Evolutionary conservation across 2,113 vertebrate species (phyloP), one percentile per base, ranked within the genome.

Genomic region (Terrapene triunguis): DNA sequence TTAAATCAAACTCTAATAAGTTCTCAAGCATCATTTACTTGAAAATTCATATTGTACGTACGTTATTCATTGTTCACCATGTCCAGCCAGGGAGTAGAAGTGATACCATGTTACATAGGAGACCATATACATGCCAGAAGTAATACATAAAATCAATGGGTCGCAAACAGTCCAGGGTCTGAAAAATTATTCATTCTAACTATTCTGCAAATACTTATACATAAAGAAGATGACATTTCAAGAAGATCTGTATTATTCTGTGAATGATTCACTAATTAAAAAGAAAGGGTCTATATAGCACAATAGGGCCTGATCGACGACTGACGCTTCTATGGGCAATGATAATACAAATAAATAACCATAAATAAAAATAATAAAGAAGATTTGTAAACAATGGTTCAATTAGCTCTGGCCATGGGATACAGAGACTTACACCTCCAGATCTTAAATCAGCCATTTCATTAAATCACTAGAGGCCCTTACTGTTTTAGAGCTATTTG

Each of bases 61-160:
- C 81, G 3, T 80, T 72, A 44, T 51, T 79, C 3, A 10, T 85
- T 74, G 80, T 86, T 82, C 90, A 78, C 29, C 16, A 62, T 57
- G n/a, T 44, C 10, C 12, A 25, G 8, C 14, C 21, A 82, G 48
- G 11, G 80, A 88, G 21, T 3, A 93, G 50, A 95, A 72, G 19
- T 14, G 10, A 1, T 59, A 81, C 35, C 25, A 88, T 42, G 24
- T 76, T 91, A n/a, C 14, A 48, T 10, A 84, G 25, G 10, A 80
- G 48, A 25, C 14, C 38, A 3, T 0, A 0, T 54, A 38, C 1
- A 0, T 78, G 53, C 3, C 10, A 10, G 16, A 44, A 3, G 54
- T 44, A 88, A 80, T 44, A 76, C 76, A 13, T 44, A 93, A 94
- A 82, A 1, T 4, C 38, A 55, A 2, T 25, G 1, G 2, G 24